A percentile compares a stretch with the other conserved stretches of the same genome.
These are phyloP conservation scores for Drosophila kambysellisi DNA, from an alignment of 2,888 invertebrate species.

Conservation along the genomic window DNA sequence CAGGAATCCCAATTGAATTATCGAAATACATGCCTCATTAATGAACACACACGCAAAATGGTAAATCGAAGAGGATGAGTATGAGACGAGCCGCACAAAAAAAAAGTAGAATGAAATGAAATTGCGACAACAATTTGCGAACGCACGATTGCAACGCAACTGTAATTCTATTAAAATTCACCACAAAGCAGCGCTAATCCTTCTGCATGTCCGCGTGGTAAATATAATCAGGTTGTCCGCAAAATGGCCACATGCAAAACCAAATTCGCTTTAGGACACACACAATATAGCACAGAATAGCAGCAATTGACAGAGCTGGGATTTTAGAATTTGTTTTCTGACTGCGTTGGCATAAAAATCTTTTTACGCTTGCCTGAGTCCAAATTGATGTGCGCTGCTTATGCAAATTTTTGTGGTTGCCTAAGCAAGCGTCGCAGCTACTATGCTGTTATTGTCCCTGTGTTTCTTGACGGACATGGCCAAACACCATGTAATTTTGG, in stretches of 20 bases:
- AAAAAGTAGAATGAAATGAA: background rate
- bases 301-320: background rate
- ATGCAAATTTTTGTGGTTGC: conserved; percentile 70
- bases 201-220: conserved; percentile 51
- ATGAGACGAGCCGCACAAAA: conserved; percentile 7
- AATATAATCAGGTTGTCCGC: conserved; percentile 63
- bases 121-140: conserved; percentile 22
- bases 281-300: conserved; percentile 1
- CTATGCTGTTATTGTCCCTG: conserved; percentile 27
- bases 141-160: conserved; percentile 43
- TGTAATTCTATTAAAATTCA: conserved; percentile 73
- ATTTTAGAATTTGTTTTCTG: conserved; percentile 41
- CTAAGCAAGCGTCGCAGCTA: conserved; percentile 67
- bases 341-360: conserved; percentile 75
- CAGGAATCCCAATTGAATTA: conserved; percentile 33
- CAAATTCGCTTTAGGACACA: conserved; percentile 16
- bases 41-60: conserved; percentile 46
- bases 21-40: conserved; percentile 55
- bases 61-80: background rate
- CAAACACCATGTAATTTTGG: conserved; percentile 60
- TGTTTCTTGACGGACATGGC: conserved; percentile 28
- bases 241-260: conserved; percentile 53
- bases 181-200: conserved; percentile 71
- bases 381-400: conserved; percentile 76
- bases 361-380: conserved; percentile 72